Percentiles rank a stretch among this genome's conserved stretches.
Evolutionary conservation across 1,140 invertebrate genomes (phyloP).

Genomic region (Tetramorium alpestre): DNA sequence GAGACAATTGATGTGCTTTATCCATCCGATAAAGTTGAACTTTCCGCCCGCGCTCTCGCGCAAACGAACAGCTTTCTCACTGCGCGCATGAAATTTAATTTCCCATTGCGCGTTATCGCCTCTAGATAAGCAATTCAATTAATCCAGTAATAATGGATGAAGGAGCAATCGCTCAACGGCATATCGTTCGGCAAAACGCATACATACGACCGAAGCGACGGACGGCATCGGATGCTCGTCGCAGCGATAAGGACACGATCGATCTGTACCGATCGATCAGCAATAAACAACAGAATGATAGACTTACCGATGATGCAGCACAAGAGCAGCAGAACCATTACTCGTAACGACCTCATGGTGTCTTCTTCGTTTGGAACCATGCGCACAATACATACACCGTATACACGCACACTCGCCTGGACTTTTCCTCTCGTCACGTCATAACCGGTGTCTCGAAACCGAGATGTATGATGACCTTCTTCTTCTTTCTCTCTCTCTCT

Average conservation of each 20-base stretch:
- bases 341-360: slow-evolving; percentile 75
- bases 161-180: slow-evolving; percentile 9
- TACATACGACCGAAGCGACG: not conserved
- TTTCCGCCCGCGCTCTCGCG: not conserved
- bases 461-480: slow-evolving; percentile 29
- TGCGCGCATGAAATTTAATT: slow-evolving; percentile 40
- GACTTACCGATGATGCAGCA: slow-evolving; percentile 80
- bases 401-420: slow-evolving; percentile 46
- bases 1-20: not conserved
- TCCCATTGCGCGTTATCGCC: not conserved
- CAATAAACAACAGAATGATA: slow-evolving; percentile 53
- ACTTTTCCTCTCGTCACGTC: slow-evolving; percentile 67
- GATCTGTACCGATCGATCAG: slow-evolving; percentile 25
- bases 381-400: slow-evolving; percentile 22
- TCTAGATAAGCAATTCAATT: slow-evolving; percentile 48
- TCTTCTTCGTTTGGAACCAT: slow-evolving; percentile 52
- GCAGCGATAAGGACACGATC: slow-evolving; percentile 35
- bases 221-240: no score
- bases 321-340: slow-evolving; percentile 75
- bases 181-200: slow-evolving; percentile 15
- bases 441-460: slow-evolving; percentile 60
- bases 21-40: not conserved
- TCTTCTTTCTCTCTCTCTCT: slow-evolving; percentile 23
- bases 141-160: slow-evolving; percentile 41
- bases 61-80: slow-evolving; percentile 1